Percentiles rank a stretch among this genome's conserved stretches.
These are phyloP conservation scores for Macaria notata DNA, from an alignment of 2,888 invertebrate genomes.

Conservation along the genomic window DNA sequence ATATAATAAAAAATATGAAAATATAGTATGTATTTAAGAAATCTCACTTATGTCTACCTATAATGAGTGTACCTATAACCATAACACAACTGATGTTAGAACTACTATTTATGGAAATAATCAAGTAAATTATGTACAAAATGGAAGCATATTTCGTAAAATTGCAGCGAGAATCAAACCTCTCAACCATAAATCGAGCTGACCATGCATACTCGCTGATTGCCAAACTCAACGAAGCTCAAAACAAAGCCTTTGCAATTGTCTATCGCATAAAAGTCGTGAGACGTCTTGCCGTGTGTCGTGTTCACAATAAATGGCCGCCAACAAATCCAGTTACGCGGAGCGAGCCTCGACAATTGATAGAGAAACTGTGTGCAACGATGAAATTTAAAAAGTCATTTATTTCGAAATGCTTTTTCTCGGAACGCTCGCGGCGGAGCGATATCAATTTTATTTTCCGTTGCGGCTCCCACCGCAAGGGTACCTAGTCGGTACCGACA, in stretches of 20 bases:
- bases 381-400: constrained; percentile 83
- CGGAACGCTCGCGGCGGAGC: constrained; percentile 73
- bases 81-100: no score
- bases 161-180: no score
- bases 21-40: no score
- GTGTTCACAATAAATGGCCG: constrained; percentile 77
- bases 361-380: constrained; percentile 82
- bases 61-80: no score
- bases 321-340: constrained; percentile 76
- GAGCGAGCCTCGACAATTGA: constrained; percentile 79
- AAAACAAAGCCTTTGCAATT: constrained; percentile 45
- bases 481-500: constrained; percentile 40
- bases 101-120: no score
- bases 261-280: constrained; percentile 62
- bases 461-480: constrained; percentile 62
- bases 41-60: no score
- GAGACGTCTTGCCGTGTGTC: constrained; percentile 64
- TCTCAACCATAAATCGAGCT: constrained; percentile 18
- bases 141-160: no score
- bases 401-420: constrained; percentile 82
- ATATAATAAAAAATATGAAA: no score
- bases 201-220: constrained; percentile 39
- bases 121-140: no score
- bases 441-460: constrained; percentile 81
- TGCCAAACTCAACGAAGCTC: constrained; percentile 49